A percentile compares a stretch with the other conserved stretches of the same genome.
These are phyloP conservation scores for Drosophila borealis DNA, from an alignment of 2,888 invertebrate genomes.

Conservation along the genomic window DNA sequence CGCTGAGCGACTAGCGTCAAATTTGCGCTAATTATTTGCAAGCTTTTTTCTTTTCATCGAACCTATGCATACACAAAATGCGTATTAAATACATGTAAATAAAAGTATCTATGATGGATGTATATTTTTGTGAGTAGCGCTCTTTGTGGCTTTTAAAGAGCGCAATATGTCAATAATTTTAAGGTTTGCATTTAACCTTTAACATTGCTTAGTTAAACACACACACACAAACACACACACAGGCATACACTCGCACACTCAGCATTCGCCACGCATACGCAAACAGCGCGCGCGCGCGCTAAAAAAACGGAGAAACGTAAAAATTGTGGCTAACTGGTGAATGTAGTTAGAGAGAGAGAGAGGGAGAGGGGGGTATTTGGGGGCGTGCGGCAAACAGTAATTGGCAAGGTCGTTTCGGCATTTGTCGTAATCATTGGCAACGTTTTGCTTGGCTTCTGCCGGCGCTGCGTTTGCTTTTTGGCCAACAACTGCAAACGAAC, in stretches of 20 bases:
- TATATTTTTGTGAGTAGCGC: constrained; percentile 10
- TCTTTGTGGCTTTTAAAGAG: constrained; percentile 47
- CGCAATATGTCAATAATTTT: constrained; percentile 23
- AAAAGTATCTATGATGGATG: background rate
- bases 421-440: constrained; percentile 79
- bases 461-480: constrained; percentile 60
- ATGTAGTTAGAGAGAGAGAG: background rate
- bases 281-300: constrained; percentile 52
- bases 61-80: background rate
- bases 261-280: constrained; percentile 59
- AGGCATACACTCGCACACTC: constrained; percentile 35
- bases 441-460: constrained; percentile 62
- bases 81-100: background rate
- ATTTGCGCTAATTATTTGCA: constrained; percentile 79
- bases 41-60: constrained; percentile 44
- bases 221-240: constrained; percentile 16
- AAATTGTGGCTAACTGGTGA: constrained; percentile 16
- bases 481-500: constrained; percentile 61
- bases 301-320: constrained; percentile 22
- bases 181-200: constrained; percentile 66
- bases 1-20: constrained; percentile 65
- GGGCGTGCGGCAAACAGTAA: constrained; percentile 61
- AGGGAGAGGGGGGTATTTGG: constrained; percentile 6
- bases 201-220: constrained; percentile 40
- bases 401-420: constrained; percentile 84